A percentile compares a stretch with the other conserved stretches of the same genome.
phyloP scores from a whole-genome alignment of 2,888 invertebrate species.

The Podabrus alpinus region DNA sequence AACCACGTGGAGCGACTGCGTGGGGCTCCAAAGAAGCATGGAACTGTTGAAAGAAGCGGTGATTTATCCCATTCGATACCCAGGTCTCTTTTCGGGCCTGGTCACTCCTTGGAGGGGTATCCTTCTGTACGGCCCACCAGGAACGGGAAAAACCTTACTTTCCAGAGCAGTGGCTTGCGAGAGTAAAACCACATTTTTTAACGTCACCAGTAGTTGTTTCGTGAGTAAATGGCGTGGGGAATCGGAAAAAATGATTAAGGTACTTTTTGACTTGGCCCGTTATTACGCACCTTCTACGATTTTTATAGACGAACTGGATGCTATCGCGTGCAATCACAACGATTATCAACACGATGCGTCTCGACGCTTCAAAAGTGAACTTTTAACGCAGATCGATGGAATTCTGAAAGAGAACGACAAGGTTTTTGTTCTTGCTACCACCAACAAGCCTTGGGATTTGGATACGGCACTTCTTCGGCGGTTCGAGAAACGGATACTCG shows the following conservation, averaged over 20 bases:
- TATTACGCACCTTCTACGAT: conserved; percentile 84
- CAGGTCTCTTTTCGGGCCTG: conserved; percentile 69
- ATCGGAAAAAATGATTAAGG: conserved; percentile 89
- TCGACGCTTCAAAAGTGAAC: conserved; percentile 84
- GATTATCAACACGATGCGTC: conserved; percentile 84
- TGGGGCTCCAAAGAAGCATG: conserved; percentile 76
- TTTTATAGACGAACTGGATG: conserved; percentile 92
- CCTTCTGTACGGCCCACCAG: conserved; percentile 72
- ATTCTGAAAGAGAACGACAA: conserved; percentile 63
- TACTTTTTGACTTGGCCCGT: conserved; percentile 83
- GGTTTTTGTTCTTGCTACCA: conserved; percentile 83
- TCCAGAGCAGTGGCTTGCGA: conserved; percentile 88
- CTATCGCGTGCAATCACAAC: conserved; percentile 71
- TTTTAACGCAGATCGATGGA: conserved; percentile 87
- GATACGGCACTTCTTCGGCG: conserved; percentile 86
- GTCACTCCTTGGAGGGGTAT: conserved; percentile 79
- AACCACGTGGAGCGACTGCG: conserved; percentile 80
- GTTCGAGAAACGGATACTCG: conserved; percentile 83
- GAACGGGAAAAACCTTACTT: conserved; percentile 87
- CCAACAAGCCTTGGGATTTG: conserved; percentile 93
- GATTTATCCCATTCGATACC: conserved; percentile 77
- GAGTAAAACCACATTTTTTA: conserved; percentile 82
- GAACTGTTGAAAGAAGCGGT: conserved; percentile 83
- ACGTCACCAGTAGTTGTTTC: conserved; percentile 84
- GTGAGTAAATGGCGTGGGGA: conserved; percentile 97